These are phyloP conservation scores for Trinorchestia longiramus DNA, from an alignment of 1,140 invertebrate genomes.

Conservation along the genomic window DNA sequence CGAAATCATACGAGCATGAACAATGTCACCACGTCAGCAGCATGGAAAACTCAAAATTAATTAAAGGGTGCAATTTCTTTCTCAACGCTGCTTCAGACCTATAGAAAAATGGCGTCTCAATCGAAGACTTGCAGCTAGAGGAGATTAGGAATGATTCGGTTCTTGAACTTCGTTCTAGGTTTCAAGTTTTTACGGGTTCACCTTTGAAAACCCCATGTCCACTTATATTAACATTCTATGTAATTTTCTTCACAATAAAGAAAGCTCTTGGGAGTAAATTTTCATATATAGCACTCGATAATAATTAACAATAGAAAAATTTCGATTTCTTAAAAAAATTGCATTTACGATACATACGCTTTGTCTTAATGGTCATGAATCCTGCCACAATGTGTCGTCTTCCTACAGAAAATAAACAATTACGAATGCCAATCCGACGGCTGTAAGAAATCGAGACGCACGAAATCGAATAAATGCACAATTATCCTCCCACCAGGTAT, in stretches of 20 bases:
- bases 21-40: not conserved
- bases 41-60: not conserved
- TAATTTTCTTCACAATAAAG: too few species aligned
- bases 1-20: not conserved
- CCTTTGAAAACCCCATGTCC: too few species aligned
- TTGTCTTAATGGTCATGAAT: too few species aligned
- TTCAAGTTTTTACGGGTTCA: too few species aligned
- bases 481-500: not conserved
- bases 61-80: not conserved
- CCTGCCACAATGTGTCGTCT: not conserved
- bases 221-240: too few species aligned
- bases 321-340: too few species aligned
- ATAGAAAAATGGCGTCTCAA: not conserved
- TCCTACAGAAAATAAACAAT: not conserved
- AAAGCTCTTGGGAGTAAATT: too few species aligned
- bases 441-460: too few species aligned
- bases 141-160: not conserved
- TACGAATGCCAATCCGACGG: too few species aligned
- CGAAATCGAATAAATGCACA: not conserved
- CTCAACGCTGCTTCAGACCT: not conserved
- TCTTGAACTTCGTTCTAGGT: not conserved
- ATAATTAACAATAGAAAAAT: too few species aligned
- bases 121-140: not conserved
- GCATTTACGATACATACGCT: too few species aligned
- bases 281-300: too few species aligned